Conservation (phyloP, 2,797 vertebrate species). For the Paguma larvata region DNA sequence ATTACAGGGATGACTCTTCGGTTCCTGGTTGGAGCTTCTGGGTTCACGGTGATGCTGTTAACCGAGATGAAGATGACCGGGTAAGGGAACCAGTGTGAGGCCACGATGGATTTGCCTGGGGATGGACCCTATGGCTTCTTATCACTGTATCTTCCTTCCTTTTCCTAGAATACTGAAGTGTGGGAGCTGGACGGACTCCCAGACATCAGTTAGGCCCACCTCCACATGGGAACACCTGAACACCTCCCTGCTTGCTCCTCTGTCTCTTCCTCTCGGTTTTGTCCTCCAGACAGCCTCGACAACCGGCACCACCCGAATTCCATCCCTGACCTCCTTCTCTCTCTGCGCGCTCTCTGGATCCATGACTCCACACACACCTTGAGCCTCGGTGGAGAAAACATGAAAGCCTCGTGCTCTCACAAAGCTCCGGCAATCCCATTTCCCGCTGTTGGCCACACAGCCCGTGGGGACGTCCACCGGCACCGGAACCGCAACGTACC, state of each 20-base stretch:
- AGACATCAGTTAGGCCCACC: neutral
- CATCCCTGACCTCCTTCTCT: neutral
- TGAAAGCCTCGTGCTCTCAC: neutral
- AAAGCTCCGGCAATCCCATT: neutral
- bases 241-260: neutral
- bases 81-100: neutral
- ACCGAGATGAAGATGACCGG: neutral
- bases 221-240: neutral
- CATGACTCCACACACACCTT: neutral
- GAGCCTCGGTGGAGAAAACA: neutral
- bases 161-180: neutral
- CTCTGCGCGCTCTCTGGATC: neutral
- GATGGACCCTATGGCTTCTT: neutral
- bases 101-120: neutral
- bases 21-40: too few relatives aligned
- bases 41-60: neutral
- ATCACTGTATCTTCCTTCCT: neutral
- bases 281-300: neutral
- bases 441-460: neutral
- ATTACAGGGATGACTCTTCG: too few relatives aligned
- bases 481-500: neutral
- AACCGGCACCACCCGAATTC: neutral
- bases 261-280: neutral
- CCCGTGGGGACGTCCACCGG: accelerated
- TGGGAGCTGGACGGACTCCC: neutral